These are phyloP conservation scores for Globia sparganii DNA, from an alignment of 2,888 invertebrate species.

Conservation along the genomic window DNA sequence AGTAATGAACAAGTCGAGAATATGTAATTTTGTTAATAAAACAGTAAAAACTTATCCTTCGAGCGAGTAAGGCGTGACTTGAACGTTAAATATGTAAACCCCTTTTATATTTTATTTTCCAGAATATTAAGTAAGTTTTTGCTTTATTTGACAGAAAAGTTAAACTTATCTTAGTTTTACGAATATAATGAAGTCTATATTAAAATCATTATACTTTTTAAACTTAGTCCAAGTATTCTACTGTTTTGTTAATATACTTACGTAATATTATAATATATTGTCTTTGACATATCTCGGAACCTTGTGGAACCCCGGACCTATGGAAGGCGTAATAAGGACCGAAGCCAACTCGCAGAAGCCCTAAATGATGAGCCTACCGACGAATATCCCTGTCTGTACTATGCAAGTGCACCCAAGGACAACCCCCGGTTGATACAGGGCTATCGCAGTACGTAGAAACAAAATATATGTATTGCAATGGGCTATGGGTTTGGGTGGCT, in stretches of 20 bases:
- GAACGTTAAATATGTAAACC: conserved; percentile 45
- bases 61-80: conserved; percentile 27
- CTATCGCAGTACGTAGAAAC: too few relatives aligned
- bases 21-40: conserved; percentile 51
- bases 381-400: too few relatives aligned
- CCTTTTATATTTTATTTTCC: conserved; percentile 48
- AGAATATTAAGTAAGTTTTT: conserved; percentile 48
- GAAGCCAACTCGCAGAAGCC: too few relatives aligned
- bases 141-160: conserved; percentile 28
- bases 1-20: conserved; percentile 45
- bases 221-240: not conserved
- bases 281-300: too few relatives aligned
- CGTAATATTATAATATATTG: too few relatives aligned
- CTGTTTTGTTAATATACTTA: not conserved
- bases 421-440: too few relatives aligned
- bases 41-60: conserved; percentile 33
- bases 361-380: too few relatives aligned
- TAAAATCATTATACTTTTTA: conserved; percentile 1
- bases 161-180: conserved; percentile 5
- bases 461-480: too few relatives aligned
- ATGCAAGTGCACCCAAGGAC: too few relatives aligned
- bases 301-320: too few relatives aligned
- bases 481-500: too few relatives aligned
- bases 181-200: conserved; percentile 9
- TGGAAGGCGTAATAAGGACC: too few relatives aligned